A percentile compares a stretch with the other conserved stretches of the same genome.
These are phyloP conservation scores for Lamellibrachia columna DNA, from an alignment of 2,888 invertebrate species.

Conservation along the genomic window DNA sequence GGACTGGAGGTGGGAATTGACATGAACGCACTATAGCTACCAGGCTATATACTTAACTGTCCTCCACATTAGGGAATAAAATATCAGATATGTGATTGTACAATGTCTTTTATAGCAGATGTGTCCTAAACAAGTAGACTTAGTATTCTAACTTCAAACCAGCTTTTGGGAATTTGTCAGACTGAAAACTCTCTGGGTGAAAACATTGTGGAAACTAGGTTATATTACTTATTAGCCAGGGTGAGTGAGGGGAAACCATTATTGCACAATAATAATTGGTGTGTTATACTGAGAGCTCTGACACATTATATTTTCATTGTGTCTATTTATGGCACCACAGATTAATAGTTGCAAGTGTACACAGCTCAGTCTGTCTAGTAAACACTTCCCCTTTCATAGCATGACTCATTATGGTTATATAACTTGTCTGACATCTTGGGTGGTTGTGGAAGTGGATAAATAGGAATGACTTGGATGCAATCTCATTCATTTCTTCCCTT, in stretches of 20 bases:
- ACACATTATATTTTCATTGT: neutral
- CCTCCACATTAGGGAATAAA: too few relatives aligned
- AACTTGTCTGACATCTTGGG: too few relatives aligned
- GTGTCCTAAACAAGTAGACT: too few relatives aligned
- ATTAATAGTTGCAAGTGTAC: neutral
- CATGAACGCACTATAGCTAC: too few relatives aligned
- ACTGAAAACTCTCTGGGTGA: neutral
- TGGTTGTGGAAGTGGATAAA: too few relatives aligned
- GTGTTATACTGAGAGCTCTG: neutral
- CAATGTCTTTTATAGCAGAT: too few relatives aligned
- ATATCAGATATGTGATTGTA: neutral
- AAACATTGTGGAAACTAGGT: neutral
- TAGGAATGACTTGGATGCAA: too few relatives aligned
- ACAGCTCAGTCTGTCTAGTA: neutral
- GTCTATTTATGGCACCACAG: neutral
- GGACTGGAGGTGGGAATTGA: neutral
- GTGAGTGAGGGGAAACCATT: neutral
- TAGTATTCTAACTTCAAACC: neutral
- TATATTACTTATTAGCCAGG: neutral
- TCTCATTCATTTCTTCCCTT: too few relatives aligned
- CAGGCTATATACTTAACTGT: too few relatives aligned
- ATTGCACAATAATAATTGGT: neutral
- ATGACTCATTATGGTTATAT: neutral
- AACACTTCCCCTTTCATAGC: neutral
- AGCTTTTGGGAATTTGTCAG: neutral